Base-by-base conservation (phyloP, 1,140 invertebrate genomes). In the Philotrypesis tridentata region DNA sequence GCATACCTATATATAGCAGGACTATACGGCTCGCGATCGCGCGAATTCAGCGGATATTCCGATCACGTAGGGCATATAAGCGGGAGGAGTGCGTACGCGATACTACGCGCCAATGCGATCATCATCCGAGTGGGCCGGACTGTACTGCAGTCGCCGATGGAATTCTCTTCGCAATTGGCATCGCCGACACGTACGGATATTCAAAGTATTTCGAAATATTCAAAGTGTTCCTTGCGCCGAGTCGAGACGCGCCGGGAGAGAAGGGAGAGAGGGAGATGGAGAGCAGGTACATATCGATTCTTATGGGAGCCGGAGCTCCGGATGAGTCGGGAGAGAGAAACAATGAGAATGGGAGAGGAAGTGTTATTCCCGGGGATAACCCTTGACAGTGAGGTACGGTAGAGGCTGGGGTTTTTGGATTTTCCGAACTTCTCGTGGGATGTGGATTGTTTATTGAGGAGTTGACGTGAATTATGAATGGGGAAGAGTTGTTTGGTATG, bases 141-240 rank as follows among this genome's bases (percentile, higher is more conserved):
- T 21, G 7, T 65, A 25, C 25, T 65, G 23, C 61, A n/a, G 17
- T 17, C 72, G 31, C 4, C n/a, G 71, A 82, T 82, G 80, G 73
- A 76, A 82, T 82, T 76, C 29, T 55, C 55, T n/a, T 65, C 37
- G 33, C 80, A 17, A 82, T 82, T 82, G 80, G 60, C 68, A 78
- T 33, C 63, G 21, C 68, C 37, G 23, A 73, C 80, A 82, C 80
- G 80, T 82, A 73, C 73, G 48, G 40, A 65, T 78, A 78, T 78
- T 82, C 80, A 82, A 82, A 82, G 80, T 82, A 82, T 82, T 82
- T 82, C 75, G 80, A 82, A 82, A 82, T 78, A 82, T 82, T 82
- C 68, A 82, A 82, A 82, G 74, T 67, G 55, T 65, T 76, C 21
- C 72, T 68, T 75, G 55, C 55, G 25, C 25, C 25, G 21, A 9